Evolutionary conservation across 1,140 invertebrate species (phyloP).

Genomic region (Magallana angulata): DNA sequence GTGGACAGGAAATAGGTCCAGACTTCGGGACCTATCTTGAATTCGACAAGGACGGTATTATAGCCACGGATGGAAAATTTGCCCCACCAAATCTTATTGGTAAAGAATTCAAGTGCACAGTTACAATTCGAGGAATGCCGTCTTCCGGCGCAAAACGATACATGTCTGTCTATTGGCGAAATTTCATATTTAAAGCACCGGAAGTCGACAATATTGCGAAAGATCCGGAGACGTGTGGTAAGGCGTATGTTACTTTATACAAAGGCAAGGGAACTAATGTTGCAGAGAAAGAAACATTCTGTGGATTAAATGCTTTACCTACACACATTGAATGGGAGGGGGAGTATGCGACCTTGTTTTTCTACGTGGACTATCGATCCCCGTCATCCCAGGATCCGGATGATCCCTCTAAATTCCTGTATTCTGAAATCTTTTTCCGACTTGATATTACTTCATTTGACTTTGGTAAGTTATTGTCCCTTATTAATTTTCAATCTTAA

Average conservation of each 20-base stretch:
- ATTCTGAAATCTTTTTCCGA: conserved; percentile 59
- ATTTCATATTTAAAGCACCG: conserved; percentile 58
- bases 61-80: conserved; percentile 33
- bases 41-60: conserved; percentile 58
- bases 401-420: conserved; percentile 50
- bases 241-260: conserved; percentile 64
- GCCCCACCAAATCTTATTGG: conserved; percentile 49
- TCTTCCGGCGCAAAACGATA: conserved; percentile 52
- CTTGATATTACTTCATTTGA: conserved; percentile 65
- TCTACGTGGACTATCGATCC: conserved; percentile 61
- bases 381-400: conserved; percentile 44
- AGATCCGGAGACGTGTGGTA: conserved; percentile 58
- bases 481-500: no score
- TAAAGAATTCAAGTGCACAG: conserved; percentile 56
- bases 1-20: conserved; percentile 63
- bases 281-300: conserved; percentile 52
- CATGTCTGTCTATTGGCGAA: conserved; percentile 61
- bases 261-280: conserved; percentile 58
- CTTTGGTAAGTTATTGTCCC: conserved; percentile 52
- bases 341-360: conserved; percentile 61
- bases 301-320: conserved; percentile 55
- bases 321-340: conserved; percentile 60
- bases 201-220: conserved; percentile 48
- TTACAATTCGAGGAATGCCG: conserved; percentile 61
- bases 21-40: conserved; percentile 60